Conservation (phyloP, 2,888 invertebrate species). For the Watsonalla binaria region DNA sequence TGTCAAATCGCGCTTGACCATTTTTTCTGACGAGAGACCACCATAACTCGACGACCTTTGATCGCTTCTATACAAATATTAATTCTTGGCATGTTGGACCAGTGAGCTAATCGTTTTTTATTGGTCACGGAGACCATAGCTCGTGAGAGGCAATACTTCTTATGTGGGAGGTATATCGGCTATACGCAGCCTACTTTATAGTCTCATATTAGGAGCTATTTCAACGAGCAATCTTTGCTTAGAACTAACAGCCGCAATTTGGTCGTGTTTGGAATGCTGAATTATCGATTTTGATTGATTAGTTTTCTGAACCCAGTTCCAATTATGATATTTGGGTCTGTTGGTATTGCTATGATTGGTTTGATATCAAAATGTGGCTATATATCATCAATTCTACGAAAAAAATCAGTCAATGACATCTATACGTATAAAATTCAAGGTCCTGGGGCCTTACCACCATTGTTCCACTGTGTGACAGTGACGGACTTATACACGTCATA, state of each 20-base stretch:
- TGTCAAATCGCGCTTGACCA: conserved; percentile 32
- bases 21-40: conserved; percentile 57
- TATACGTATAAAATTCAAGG: too few species aligned
- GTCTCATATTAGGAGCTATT: conserved; percentile 1
- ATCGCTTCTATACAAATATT: conserved; percentile 69
- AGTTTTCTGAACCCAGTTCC: neutral
- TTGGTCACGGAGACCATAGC: conserved; percentile 39
- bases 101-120: conserved; percentile 59
- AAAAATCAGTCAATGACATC: too few species aligned
- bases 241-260: neutral
- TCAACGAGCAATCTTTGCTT: conserved; percentile 1
- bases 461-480: too few species aligned
- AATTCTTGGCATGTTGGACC: conserved; percentile 55
- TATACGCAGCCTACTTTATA: conserved; percentile 1
- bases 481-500: too few species aligned
- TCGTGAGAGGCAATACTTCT: conserved; percentile 26
- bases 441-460: too few species aligned
- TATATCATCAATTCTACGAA: too few species aligned
- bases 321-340: neutral
- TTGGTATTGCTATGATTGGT: neutral
- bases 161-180: conserved; percentile 46
- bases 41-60: conserved; percentile 54
- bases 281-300: conserved; percentile 2
- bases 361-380: too few species aligned
- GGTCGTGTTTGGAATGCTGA: neutral